Evolutionary conservation across 23 tunicate species (phyloP).

Genomic region (Diplosoma virens): DNA sequence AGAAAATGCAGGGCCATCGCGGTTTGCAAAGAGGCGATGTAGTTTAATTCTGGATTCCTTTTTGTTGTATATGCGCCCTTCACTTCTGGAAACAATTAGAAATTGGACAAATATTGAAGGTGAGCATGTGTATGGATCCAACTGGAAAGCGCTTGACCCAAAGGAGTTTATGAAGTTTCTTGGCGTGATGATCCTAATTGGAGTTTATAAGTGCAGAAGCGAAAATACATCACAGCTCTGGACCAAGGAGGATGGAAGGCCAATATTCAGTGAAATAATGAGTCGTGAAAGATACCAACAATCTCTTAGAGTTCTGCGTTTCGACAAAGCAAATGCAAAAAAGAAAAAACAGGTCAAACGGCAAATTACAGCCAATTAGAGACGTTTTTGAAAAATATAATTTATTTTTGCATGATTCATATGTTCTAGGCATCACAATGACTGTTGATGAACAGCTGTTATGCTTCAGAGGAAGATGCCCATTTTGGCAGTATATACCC

Average conservation of each 20-base stretch:
- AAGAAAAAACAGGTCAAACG: conserved; percentile 27
- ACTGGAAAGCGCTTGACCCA: no score
- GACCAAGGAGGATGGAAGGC: conserved; percentile 23
- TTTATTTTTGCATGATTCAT: conserved; percentile 23
- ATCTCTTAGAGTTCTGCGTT: conserved; percentile 22
- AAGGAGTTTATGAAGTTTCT: conserved; percentile 9
- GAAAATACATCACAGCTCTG: conserved; percentile 32
- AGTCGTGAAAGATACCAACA: conserved; percentile 18
- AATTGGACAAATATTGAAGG: no score
- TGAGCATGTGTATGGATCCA: no score
- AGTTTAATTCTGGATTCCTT: no score
- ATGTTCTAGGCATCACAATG: conserved; percentile 18
- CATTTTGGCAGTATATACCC: conserved; percentile 25
- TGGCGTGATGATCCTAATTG: conserved; percentile 28
- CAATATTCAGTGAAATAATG: conserved; percentile 27
- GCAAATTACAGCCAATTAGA: conserved; percentile 32
- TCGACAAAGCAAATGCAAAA: conserved; percentile 21
- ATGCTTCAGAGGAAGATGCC: conserved; percentile 33
- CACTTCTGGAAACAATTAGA: no score
- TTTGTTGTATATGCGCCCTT: no score
- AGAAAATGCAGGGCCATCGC: no score
- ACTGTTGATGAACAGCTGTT: conserved; percentile 27
- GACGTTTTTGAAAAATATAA: conserved; percentile 20
- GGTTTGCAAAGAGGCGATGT: no score
- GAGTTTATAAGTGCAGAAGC: conserved; percentile 14